These are phyloP conservation scores for Brevimyrus niger DNA, from an alignment of 2,113 vertebrate species.

Conservation along the genomic window DNA sequence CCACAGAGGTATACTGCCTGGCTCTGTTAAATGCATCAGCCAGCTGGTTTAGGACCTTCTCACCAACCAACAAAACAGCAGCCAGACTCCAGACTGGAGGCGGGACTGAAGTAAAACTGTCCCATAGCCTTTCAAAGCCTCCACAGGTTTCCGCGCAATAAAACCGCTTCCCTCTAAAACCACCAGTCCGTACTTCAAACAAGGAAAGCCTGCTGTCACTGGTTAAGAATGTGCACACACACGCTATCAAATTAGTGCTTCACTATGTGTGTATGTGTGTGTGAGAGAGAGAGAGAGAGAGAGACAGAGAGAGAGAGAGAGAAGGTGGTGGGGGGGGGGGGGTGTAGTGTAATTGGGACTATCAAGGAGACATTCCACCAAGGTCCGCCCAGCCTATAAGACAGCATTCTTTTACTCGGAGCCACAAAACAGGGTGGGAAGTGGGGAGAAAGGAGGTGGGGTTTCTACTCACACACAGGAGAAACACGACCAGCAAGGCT, in stretches of 20 bases:
- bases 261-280: background rate
- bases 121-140: constrained; percentile 6
- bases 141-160: constrained; percentile 23
- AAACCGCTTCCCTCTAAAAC: constrained; percentile 25
- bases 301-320: too few relatives aligned
- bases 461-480: background rate
- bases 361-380: background rate
- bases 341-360: background rate
- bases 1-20: background rate
- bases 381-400: background rate
- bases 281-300: background rate
- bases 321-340: background rate
- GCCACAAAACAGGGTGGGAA: background rate
- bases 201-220: constrained; percentile 49
- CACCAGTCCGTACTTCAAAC: constrained; percentile 12
- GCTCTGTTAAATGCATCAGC: background rate
- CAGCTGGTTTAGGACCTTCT: background rate
- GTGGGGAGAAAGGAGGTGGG: background rate
- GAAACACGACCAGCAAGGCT: background rate
- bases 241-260: background rate
- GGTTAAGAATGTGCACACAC: constrained; percentile 41
- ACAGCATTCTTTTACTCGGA: background rate
- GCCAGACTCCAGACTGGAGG: background rate
- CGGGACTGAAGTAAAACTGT: background rate
- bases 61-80: background rate